Percentiles rank a stretch among this genome's conserved stretches.
phyloP scores from a whole-genome alignment of 2,888 invertebrate genomes.

The Oxyscelio sp. region DNA sequence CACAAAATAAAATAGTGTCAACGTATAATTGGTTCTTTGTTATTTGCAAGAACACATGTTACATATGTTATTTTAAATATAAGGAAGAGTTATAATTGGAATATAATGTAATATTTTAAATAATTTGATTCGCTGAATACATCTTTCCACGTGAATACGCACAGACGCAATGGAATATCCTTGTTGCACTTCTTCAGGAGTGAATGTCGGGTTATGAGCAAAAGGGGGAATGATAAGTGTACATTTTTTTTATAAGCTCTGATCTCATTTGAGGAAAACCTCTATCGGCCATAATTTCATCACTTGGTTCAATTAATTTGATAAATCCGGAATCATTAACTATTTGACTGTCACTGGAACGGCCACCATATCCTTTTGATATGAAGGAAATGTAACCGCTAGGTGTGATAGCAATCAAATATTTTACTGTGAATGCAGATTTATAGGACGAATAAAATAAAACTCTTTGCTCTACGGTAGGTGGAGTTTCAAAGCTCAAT shows the following conservation, averaged over 20 bases:
- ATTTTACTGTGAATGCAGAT: too few relatives aligned
- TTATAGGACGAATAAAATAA: too few relatives aligned
- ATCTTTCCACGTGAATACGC: not conserved
- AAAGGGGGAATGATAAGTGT: not conserved
- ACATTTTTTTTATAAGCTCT: not conserved
- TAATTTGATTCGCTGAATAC: not conserved
- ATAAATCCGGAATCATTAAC: constrained; percentile 3
- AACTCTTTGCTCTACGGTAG: too few relatives aligned
- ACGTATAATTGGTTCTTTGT: constrained; percentile 37
- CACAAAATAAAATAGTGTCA: too few relatives aligned
- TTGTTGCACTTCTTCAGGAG: not conserved
- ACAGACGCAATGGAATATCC: constrained; percentile 3
- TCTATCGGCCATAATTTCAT: constrained; percentile 3
- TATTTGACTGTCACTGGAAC: not conserved
- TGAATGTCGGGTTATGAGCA: not conserved
- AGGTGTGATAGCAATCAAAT: too few relatives aligned
- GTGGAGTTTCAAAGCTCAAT: too few relatives aligned
- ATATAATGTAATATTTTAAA: not conserved
- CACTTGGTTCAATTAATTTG: too few relatives aligned
- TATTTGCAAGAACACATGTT: constrained; percentile 46
- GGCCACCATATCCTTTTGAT: too few relatives aligned
- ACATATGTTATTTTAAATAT: constrained; percentile 42
- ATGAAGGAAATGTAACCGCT: too few relatives aligned
- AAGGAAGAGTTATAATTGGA: too few relatives aligned
- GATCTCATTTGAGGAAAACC: too few relatives aligned